Conservation (phyloP, 2,113 vertebrate species). For the Pygoscelis antarcticus region DNA sequence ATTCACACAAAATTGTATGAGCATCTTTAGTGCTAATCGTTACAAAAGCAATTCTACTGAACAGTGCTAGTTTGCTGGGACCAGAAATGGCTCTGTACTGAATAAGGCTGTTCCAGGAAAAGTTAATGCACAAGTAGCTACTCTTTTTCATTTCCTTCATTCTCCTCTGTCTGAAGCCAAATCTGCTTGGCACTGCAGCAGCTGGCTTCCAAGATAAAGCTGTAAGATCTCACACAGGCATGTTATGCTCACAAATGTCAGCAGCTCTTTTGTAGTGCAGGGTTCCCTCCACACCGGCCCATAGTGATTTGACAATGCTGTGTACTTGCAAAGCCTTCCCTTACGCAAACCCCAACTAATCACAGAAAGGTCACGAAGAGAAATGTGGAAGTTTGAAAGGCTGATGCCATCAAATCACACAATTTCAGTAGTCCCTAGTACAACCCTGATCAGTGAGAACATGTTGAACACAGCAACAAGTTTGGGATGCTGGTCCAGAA, state of each 20-base stretch:
- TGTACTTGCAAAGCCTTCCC: not conserved
- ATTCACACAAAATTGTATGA: not conserved
- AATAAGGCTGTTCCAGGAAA: conserved; percentile 8
- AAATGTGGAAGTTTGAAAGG: not conserved
- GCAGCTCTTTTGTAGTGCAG: not conserved
- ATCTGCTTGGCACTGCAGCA: conserved; percentile 10
- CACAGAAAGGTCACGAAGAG: not conserved
- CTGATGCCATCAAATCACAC: not conserved
- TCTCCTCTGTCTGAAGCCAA: conserved; percentile 1
- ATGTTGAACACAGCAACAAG: not conserved
- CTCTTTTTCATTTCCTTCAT: not conserved
- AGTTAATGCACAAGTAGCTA: not conserved
- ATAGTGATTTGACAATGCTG: not conserved
- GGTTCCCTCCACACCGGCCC: not conserved
- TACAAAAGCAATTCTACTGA: not conserved
- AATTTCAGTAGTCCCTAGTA: not conserved
- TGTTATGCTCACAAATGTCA: not conserved
- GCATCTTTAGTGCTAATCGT: not conserved
- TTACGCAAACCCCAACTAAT: not conserved
- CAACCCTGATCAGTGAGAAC: not conserved
- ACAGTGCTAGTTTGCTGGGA: not conserved
- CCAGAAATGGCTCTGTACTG: not conserved
- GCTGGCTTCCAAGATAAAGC: conserved; percentile 9
- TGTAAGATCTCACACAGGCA: not conserved
- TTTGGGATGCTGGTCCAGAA: not conserved